Conservation (phyloP, 1,140 invertebrate genomes). For the Dryas iulia region DNA sequence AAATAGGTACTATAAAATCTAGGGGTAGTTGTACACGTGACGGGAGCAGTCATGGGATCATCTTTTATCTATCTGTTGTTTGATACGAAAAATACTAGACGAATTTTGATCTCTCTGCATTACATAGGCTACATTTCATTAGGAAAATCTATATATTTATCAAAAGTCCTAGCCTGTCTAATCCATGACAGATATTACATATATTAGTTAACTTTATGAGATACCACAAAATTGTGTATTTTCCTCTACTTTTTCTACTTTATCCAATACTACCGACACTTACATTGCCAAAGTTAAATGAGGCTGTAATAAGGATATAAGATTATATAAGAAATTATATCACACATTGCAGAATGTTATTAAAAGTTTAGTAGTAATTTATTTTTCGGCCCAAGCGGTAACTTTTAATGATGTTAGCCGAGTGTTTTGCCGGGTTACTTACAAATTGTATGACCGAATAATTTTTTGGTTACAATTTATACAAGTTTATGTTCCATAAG, state of each 20-base stretch:
- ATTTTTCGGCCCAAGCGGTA: neutral
- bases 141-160: too few relatives aligned
- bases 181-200: too few relatives aligned
- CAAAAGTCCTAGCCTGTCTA: too few relatives aligned
- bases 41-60: too few relatives aligned
- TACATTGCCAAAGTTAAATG: neutral
- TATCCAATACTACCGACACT: neutral
- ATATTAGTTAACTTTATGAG: too few relatives aligned
- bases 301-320: neutral
- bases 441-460: neutral
- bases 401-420: constrained; percentile 1
- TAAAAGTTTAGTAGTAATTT: constrained; percentile 2
- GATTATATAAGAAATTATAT: constrained; percentile 1
- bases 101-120: too few relatives aligned
- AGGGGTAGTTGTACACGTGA: too few relatives aligned
- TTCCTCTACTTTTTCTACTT: neutral
- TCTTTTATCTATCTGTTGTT: too few relatives aligned
- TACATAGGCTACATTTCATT: too few relatives aligned
- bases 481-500: too few relatives aligned
- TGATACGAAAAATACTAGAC: too few relatives aligned
- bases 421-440: neutral
- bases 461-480: neutral
- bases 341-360: neutral
- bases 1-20: too few relatives aligned
- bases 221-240: neutral